A percentile compares a stretch with the other conserved stretches of the same genome.
Conservation (phyloP, 1,140 invertebrate species). For the Bombus huntii region DNA sequence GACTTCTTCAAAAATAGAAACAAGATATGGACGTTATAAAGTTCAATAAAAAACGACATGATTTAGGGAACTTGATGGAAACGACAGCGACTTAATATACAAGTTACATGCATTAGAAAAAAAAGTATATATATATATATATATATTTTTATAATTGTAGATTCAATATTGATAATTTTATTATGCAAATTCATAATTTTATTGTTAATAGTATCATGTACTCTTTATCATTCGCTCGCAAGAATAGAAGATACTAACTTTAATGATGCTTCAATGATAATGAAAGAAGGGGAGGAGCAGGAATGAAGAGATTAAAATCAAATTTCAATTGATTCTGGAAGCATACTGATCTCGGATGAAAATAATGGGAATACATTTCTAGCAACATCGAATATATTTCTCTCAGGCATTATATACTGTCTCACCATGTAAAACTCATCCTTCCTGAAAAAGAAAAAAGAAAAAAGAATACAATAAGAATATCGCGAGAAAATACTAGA, state of each 20-base stretch:
- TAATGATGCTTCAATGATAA: conserved; percentile 36
- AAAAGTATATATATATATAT: conserved; percentile 7
- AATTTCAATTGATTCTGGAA: conserved; percentile 47
- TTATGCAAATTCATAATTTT: conserved; percentile 68
- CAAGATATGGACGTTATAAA: no score
- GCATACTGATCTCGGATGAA: conserved; percentile 41
- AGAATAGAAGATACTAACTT: conserved; percentile 26
- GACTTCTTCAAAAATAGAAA: no score
- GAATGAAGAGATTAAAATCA: conserved; percentile 20
- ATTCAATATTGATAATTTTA: conserved; percentile 62
- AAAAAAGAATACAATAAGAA: neutral
- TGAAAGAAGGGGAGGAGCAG: conserved; percentile 25
- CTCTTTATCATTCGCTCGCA: conserved; percentile 51
- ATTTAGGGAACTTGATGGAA: no score
- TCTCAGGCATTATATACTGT: neutral
- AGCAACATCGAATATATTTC: conserved; percentile 1
- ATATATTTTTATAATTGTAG: conserved; percentile 19
- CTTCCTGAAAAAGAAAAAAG: neutral
- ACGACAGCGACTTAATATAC: neutral
- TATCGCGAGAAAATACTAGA: neutral
- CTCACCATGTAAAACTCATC: neutral
- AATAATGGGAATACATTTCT: conserved; percentile 8
- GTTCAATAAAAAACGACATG: no score
- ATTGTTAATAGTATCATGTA: conserved; percentile 58
- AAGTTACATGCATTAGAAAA: conserved; percentile 4